Base-by-base conservation (phyloP, 2,888 invertebrate species). In the Cheilosia pagana region DNA sequence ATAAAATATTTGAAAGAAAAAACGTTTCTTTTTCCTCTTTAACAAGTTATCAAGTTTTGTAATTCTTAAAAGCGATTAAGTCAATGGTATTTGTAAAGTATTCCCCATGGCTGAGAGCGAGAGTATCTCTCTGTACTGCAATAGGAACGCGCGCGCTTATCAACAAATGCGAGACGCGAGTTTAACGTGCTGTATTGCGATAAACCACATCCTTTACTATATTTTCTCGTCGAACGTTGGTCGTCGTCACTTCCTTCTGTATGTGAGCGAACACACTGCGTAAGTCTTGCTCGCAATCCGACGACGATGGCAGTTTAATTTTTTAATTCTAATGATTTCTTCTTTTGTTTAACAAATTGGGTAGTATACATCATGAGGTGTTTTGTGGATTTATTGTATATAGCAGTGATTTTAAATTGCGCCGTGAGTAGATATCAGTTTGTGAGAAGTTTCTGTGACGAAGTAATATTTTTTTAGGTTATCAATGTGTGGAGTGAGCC, bases 141-240 rank as follows among this genome's bases (percentile, higher is more conserved):
- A 25, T 25, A 50, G 50, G 14, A 50, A 50, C 14, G 52, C 35
- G 52, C 35, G 21, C 10, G 14, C 14, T 85, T 81, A 85, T 85
- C 85, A 78, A n/a, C 25, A 68, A 43, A 43, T 35, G 12, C 35
- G 16, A 48, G 60, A 70, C 35, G 21, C 63, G 76, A 67, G 71
- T 76, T 82, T 76, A 76, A 71, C 68, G 71, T 71, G 71, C 76
- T 71, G 31, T 35, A 43, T 35, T 65, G 65, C 65, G 85, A 85
- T 85, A 81, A 85, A 65, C 81, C 81, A 85, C 85, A 85, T 85
- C 85, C 85, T 85, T 85, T 70, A 81, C 71, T 72, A 65, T 72
- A 65, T 41, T 60, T 60, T 35, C 25, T 43, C 45, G 48, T 71
- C 48, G 57, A 57, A 31, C 21, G 28, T 53, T 16, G 35, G 50